Percentiles rank a stretch among this genome's conserved stretches.
Evolutionary conservation across 2,888 invertebrate genomes (phyloP).

Genomic region (Ophion ellenae): DNA sequence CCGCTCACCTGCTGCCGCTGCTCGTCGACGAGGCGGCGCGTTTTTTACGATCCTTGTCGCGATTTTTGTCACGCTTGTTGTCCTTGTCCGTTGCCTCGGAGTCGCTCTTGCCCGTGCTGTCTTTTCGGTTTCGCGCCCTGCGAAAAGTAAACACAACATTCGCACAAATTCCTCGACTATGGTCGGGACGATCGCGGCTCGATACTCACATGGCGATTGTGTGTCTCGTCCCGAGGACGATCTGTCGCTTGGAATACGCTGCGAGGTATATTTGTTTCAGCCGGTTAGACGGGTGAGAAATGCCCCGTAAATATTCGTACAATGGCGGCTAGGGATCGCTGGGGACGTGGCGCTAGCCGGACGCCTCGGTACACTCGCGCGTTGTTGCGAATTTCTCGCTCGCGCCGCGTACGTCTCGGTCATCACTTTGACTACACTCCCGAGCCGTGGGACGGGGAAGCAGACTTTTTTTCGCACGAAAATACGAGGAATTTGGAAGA

Average conservation of each 20-base stretch:
- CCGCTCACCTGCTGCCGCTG: constrained; percentile 90
- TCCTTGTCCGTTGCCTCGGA: constrained; percentile 89
- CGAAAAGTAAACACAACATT: constrained; percentile 55
- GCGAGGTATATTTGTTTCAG: neutral
- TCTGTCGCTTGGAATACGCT: neutral
- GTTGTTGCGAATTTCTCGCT: neutral
- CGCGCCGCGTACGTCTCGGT: neutral
- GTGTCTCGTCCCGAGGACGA: neutral
- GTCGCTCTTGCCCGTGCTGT: constrained; percentile 83
- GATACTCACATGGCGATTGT: neutral
- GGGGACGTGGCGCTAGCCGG: neutral
- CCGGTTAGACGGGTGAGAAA: neutral
- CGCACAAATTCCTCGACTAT: neutral
- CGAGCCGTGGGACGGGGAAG: neutral
- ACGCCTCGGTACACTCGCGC: neutral
- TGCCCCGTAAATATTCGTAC: constrained; percentile 44
- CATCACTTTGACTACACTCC: neutral
- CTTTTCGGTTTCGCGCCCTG: constrained; percentile 91
- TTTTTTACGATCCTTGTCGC: constrained; percentile 87
- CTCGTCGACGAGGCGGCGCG: constrained; percentile 92
- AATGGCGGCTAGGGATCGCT: constrained; percentile 45
- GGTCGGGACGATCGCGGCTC: neutral
- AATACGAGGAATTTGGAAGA: too few species aligned
- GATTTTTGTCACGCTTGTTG: constrained; percentile 88
- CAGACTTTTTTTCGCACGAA: too few species aligned